A percentile compares a stretch with the other conserved stretches of the same genome.
These are phyloP conservation scores for Spinibarbus caldwelli DNA, from an alignment of 2,797 vertebrate species.

Conservation along the genomic window DNA sequence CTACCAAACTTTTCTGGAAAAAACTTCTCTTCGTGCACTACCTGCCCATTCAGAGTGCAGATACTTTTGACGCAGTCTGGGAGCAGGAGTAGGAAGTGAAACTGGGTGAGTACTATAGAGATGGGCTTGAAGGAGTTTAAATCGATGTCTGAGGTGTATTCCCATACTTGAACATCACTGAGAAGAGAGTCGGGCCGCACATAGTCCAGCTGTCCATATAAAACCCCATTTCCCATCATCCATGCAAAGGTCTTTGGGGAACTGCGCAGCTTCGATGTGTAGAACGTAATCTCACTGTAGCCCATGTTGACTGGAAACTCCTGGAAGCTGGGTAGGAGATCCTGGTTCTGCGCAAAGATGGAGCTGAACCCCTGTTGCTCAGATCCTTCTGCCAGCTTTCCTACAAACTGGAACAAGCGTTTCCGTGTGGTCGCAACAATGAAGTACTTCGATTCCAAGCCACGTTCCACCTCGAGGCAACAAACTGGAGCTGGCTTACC, in stretches of 20 bases:
- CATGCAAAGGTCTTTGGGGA: slow-evolving; percentile 94
- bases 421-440: slow-evolving; percentile 95
- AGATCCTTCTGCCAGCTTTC: slow-evolving; percentile 85
- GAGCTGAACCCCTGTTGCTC: slow-evolving; percentile 93
- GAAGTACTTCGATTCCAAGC: slow-evolving; percentile 90
- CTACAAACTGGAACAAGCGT: slow-evolving; percentile 95
- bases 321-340: slow-evolving; percentile 94
- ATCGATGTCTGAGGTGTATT: slow-evolving; percentile 90
- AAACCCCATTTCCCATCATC: slow-evolving; percentile 99
- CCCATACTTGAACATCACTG: slow-evolving; percentile 95
- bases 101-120: slow-evolving; percentile 96
- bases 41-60: slow-evolving; percentile 94
- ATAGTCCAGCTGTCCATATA: slow-evolving; percentile 94
- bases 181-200: slow-evolving; percentile 89
- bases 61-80: slow-evolving; percentile 92
- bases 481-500: slow-evolving; percentile 92
- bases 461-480: slow-evolving; percentile 93
- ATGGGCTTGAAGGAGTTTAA: slow-evolving; percentile 85
- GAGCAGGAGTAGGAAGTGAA: slow-evolving; percentile 94
- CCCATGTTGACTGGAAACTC: slow-evolving; percentile 97
- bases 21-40: slow-evolving; percentile 92
- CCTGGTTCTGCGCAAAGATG: slow-evolving; percentile 90
- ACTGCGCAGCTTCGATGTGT: slow-evolving; percentile 92
- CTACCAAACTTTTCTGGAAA: slow-evolving; percentile 95
- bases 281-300: slow-evolving; percentile 97